phyloP scores from a whole-genome alignment of 2,797 vertebrate species.

The Sandelia bainsii region DNA sequence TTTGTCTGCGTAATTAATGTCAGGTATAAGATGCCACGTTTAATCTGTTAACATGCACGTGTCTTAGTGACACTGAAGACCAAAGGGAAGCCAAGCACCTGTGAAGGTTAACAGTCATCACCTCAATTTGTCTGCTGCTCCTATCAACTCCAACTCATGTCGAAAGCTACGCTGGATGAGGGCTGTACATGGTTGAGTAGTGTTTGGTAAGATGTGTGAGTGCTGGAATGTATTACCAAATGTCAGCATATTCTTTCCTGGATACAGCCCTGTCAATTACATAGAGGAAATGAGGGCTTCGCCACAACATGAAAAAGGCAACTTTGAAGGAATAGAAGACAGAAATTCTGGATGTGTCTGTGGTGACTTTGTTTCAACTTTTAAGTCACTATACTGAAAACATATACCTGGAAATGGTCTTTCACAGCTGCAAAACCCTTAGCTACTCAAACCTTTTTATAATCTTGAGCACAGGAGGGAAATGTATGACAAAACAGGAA shows the following conservation, averaged over 20 bases:
- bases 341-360: not conserved
- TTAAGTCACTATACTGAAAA: not conserved
- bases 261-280: conserved; percentile 47
- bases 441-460: not conserved
- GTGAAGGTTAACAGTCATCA: conserved; percentile 70
- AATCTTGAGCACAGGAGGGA: not conserved
- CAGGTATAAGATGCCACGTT: conserved; percentile 41
- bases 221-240: conserved; percentile 58
- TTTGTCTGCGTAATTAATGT: conserved; percentile 49
- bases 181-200: conserved; percentile 54
- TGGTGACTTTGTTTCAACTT: conserved; percentile 31
- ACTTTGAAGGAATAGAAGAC: conserved; percentile 9
- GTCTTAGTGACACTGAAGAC: conserved; percentile 17
- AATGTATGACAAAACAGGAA: not conserved
- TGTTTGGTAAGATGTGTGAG: conserved; percentile 65
- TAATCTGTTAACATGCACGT: conserved; percentile 36
- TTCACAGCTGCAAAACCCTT: not conserved
- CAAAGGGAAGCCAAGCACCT: conserved; percentile 53
- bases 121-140: conserved; percentile 67
- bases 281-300: conserved; percentile 19
- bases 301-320: conserved; percentile 7
- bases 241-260: conserved; percentile 58
- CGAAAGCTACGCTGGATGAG: conserved; percentile 50
- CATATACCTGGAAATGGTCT: not conserved
- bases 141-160: conserved; percentile 59